Base-by-base conservation (phyloP, 2,797 vertebrate genomes). In the Arrhamphus sclerolepis region DNA sequence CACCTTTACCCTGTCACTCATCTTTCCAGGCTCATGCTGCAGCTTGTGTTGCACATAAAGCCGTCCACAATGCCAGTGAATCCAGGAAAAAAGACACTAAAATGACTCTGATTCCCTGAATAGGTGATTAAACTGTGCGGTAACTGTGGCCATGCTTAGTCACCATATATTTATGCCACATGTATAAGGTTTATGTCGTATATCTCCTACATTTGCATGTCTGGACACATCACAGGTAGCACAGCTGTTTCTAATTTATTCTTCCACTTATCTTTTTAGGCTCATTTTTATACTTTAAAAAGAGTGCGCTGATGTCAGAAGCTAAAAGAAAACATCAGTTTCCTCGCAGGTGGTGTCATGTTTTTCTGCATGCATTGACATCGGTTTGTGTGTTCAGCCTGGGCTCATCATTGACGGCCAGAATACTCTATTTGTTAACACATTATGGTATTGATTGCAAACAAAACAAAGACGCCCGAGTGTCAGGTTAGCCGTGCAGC, bases 381-480 rank as follows among this genome's bases (percentile, higher is more conserved):
- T 64, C 18, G 1, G 9, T 31, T 28, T 7, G 55, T 74, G 56
- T 67, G 17, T 53, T 63, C 47, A 46, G 60, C 71, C 66, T 48
- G 40, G 51, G 31, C 40, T 47, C 3, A 6, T 41, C 50, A 22
- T 62, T 28, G 58, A 62, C 7, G 2, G 16, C 24, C 26, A 29
- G 46, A 47, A 53, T 54, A 39, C 53, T 51, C 6, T 62, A 29
- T 74, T 62, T 82, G 19, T 56, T 48, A 26, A 39, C 29, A 26
- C 6, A 2, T 28, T 3, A 1, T 22, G 56, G 31, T 50, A 48
- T 17, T 75, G 6, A 55, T 28, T 63, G 31, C 48, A 59, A 51
- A 46, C 56, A 56, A 46, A 44, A 1, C 2, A 40, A 11, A 61
- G 20, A 50, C 48, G 26, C 59, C 49, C 0, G 43, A 17, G 19